Percentiles rank a stretch among this genome's conserved stretches.
Evolutionary conservation across 37 sponge, comb jelly and placozoan genomes (phyloP).

Genomic region (Ephydatia muelleri): DNA sequence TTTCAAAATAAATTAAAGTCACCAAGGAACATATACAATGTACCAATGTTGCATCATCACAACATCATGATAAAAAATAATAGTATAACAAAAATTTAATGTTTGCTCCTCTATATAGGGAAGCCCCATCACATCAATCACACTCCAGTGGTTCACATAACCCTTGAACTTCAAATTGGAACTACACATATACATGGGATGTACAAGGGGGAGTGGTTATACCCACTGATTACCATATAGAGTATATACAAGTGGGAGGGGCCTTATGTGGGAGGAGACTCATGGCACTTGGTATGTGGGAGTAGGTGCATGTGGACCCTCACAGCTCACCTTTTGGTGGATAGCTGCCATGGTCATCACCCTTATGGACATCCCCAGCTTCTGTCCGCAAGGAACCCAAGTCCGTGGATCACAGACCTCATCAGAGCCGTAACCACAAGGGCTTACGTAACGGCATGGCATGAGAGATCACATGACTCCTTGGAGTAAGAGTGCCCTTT

Average conservation of each 20-base stretch:
- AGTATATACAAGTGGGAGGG: neutral
- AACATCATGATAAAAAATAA: no score
- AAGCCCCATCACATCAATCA: no score
- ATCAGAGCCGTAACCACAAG: slow-evolving; percentile 22
- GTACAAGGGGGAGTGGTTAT: neutral
- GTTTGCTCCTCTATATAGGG: no score
- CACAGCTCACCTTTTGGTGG: slow-evolving; percentile 55
- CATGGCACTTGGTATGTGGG: slow-evolving; percentile 1
- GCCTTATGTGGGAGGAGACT: neutral
- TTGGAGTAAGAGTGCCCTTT: neutral
- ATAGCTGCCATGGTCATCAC: slow-evolving; percentile 56
- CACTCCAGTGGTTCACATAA: slow-evolving; percentile 1
- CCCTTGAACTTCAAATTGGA: slow-evolving; percentile 1
- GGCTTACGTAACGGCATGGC: slow-evolving; percentile 17
- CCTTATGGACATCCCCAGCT: slow-evolving; percentile 47
- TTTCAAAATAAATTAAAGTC: no score
- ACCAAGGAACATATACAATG: no score
- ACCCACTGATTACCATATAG: neutral
- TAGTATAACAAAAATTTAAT: no score
- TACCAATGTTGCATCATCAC: no score
- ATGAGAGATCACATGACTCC: neutral
- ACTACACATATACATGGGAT: slow-evolving; percentile 1
- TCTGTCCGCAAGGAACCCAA: slow-evolving; percentile 32
- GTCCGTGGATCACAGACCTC: slow-evolving; percentile 32
- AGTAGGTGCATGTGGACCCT: neutral